These are phyloP conservation scores for Zoanthus gigantus DNA, from an alignment of 92 coral and sea anemone genomes.

Conservation along the genomic window DNA sequence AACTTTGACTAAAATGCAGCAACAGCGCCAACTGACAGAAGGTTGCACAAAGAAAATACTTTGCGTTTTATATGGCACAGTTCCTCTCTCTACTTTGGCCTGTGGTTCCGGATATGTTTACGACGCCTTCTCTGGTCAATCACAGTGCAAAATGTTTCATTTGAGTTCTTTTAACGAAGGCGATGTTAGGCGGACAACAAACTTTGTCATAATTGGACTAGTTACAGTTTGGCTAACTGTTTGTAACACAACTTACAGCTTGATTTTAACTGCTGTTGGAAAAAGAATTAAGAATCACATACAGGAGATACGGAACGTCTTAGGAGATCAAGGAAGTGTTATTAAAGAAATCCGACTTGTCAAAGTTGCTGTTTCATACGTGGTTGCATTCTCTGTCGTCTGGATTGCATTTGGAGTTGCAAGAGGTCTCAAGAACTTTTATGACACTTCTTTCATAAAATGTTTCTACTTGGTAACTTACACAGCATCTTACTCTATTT, in stretches of 20 bases:
- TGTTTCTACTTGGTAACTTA: slow-evolving; percentile 10
- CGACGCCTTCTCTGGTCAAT: not conserved
- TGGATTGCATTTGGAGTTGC: slow-evolving; percentile 35
- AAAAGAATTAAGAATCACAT: slow-evolving; percentile 10
- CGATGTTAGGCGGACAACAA: not conserved
- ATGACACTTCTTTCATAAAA: not conserved
- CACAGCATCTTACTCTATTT: slow-evolving; percentile 1
- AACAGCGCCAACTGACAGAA: slow-evolving; percentile 19
- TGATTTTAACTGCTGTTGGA: not conserved
- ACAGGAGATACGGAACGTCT: not conserved
- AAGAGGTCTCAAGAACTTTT: not conserved
- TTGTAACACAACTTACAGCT: not conserved
- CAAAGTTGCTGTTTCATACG: slow-evolving; percentile 5
- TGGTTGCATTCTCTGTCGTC: not conserved
- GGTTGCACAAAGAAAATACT: not conserved
- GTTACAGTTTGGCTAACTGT: slow-evolving; percentile 35
- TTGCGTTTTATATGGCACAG: not conserved
- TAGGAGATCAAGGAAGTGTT: slow-evolving; percentile 2
- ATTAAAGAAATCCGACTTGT: slow-evolving; percentile 7
- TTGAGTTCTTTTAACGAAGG: not conserved
- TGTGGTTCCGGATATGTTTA: not conserved
- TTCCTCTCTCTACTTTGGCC: not conserved
- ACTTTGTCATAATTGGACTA: slow-evolving; percentile 42
- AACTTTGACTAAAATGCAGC: slow-evolving; percentile 13
- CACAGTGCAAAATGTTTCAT: not conserved